phyloP scores from a whole-genome alignment of 1,140 invertebrate species.

The Ditylenchus dipsaci region DNA sequence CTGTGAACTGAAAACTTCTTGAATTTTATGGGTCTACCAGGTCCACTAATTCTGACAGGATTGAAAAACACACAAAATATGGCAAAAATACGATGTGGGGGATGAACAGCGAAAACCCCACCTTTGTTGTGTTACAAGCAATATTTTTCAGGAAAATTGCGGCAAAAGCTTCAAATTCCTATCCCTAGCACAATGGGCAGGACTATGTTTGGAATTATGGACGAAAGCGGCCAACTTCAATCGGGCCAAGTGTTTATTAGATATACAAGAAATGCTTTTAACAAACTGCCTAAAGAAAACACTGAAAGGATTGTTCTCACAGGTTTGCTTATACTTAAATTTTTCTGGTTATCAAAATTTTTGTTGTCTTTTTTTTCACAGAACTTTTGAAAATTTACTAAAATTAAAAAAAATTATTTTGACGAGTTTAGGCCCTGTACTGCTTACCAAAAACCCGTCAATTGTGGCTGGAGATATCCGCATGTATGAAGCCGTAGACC shows the following conservation, averaged over 20 bases:
- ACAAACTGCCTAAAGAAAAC: conserved; percentile 21
- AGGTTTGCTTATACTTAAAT: too few relatives aligned
- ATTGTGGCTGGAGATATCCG: conserved; percentile 60
- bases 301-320: conserved; percentile 22
- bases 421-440: conserved; percentile 34
- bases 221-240: conserved; percentile 57
- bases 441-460: conserved; percentile 61
- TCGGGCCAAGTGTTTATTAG: conserved; percentile 60
- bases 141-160: conserved; percentile 12
- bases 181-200: conserved; percentile 54
- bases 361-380: too few relatives aligned
- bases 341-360: too few relatives aligned
- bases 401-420: too few relatives aligned
- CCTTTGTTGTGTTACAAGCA: too few relatives aligned
- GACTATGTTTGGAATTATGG: conserved; percentile 59
- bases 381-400: too few relatives aligned
- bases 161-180: conserved; percentile 51
- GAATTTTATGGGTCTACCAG: too few relatives aligned
- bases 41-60: too few relatives aligned
- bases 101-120: too few relatives aligned
- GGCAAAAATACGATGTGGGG: too few relatives aligned
- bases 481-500: conserved; percentile 58
- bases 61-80: too few relatives aligned
- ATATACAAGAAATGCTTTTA: conserved; percentile 41
- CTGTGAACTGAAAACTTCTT: too few relatives aligned